Conservation (phyloP, 2,888 invertebrate genomes). For the Mimumesa dahlbomi region DNA sequence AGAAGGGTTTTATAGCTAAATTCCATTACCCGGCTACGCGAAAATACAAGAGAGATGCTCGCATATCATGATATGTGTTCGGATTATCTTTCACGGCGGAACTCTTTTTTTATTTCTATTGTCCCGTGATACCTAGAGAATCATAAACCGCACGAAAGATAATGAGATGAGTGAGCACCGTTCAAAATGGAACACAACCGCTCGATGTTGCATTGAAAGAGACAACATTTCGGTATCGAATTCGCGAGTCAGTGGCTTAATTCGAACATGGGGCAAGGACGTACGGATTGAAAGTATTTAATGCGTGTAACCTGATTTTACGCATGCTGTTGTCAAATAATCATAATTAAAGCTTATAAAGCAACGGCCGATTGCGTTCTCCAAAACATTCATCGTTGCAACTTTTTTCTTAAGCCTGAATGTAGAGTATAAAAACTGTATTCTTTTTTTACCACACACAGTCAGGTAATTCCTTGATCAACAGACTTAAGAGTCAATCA, state of each 20-base stretch:
- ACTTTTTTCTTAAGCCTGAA: not conserved
- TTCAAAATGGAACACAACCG: conserved; percentile 4
- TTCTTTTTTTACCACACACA: too few relatives aligned
- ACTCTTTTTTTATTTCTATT: not conserved
- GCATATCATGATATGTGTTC: conserved; percentile 4
- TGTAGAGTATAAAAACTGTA: too few relatives aligned
- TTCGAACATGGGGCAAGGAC: conserved; percentile 23
- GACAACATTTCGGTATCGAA: conserved; percentile 17
- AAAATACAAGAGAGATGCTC: conserved; percentile 10
- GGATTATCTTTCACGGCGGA: conserved; percentile 1
- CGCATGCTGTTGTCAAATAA: conserved; percentile 38
- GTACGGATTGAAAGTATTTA: conserved; percentile 25
- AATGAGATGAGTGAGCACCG: conserved; percentile 1
- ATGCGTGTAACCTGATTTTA: conserved; percentile 49
- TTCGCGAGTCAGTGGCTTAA: conserved; percentile 3
- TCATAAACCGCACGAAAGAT: not conserved
- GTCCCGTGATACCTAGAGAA: not conserved
- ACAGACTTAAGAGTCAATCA: too few relatives aligned
- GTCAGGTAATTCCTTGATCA: too few relatives aligned
- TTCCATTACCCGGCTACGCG: not conserved
- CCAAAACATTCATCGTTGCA: conserved; percentile 7
- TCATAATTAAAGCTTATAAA: conserved; percentile 25
- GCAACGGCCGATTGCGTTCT: conserved; percentile 38
- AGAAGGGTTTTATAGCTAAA: conserved; percentile 15
- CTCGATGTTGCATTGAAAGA: not conserved